A percentile compares a stretch with the other conserved stretches of the same genome.
phyloP scores from a whole-genome alignment of 2,888 invertebrate species.

The Eurois occulta region DNA sequence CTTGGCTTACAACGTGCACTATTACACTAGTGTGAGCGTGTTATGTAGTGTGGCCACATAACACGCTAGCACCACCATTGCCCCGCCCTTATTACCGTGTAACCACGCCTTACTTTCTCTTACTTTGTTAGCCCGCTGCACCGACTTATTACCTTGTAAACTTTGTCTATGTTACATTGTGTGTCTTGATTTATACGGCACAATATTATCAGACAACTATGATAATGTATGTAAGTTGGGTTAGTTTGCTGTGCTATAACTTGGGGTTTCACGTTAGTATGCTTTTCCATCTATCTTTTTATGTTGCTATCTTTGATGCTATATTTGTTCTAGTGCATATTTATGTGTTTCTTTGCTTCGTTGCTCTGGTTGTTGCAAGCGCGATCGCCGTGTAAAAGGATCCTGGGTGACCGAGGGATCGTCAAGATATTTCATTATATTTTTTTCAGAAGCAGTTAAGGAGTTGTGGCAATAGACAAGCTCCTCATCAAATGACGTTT shows the following conservation, averaged over 20 bases:
- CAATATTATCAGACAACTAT: constrained; percentile 9
- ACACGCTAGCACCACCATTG: background rate
- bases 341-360: background rate
- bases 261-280: background rate
- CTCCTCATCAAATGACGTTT: background rate
- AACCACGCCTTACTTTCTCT: background rate
- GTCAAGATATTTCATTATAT: background rate
- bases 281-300: background rate
- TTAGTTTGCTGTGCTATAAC: background rate
- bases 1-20: constrained; percentile 6
- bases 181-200: constrained; percentile 9
- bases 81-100: background rate
- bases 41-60: background rate
- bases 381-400: background rate
- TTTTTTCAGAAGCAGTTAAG: background rate
- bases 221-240: constrained; percentile 5
- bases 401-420: too few species aligned
- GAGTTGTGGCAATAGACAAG: background rate
- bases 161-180: background rate
- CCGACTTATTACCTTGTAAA: constrained; percentile 6
- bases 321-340: background rate
- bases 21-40: too few species aligned
- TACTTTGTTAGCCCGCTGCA: constrained; percentile 27
- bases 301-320: background rate
- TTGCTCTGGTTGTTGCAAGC: background rate